Percentiles rank a stretch among this genome's conserved stretches.
These are phyloP conservation scores for Volucella inanis DNA, from an alignment of 2,888 invertebrate genomes.

Conservation along the genomic window DNA sequence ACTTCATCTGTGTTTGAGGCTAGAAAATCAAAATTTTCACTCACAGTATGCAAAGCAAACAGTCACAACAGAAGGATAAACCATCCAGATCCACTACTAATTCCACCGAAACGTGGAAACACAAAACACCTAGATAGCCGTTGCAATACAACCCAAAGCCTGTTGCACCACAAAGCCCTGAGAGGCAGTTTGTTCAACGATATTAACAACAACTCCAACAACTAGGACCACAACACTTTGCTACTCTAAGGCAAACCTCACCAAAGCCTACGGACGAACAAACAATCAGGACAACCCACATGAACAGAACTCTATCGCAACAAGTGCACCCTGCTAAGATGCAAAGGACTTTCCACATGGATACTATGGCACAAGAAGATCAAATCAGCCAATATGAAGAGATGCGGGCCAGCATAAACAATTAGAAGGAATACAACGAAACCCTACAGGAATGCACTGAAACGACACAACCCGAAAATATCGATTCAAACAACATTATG, in stretches of 20 bases:
- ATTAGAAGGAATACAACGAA: conserved; percentile 1
- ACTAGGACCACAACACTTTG: neutral
- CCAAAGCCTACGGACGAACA: conserved; percentile 1
- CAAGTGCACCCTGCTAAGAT: conserved; percentile 10
- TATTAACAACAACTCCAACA: neutral
- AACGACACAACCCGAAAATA: neutral
- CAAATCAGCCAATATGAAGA: conserved; percentile 6
- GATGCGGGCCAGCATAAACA: neutral
- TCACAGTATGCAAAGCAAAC: too few relatives aligned
- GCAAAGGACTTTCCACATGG: conserved; percentile 6
- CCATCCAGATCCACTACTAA: neutral
- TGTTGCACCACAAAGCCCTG: neutral
- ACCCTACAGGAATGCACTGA: neutral
- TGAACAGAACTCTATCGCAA: neutral
- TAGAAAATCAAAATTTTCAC: too few relatives aligned
- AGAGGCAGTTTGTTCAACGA: neutral
- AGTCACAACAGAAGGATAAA: neutral
- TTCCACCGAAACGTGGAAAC: neutral
- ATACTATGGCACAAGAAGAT: conserved; percentile 2
- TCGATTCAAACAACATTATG: neutral
- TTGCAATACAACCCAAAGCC: neutral
- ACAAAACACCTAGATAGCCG: neutral
- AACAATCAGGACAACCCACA: neutral
- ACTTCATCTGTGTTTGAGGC: too few relatives aligned
- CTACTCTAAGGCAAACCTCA: neutral